Evolutionary conservation across 2,797 vertebrate species (phyloP).

Genomic region (Scolopax bukidnonensis): DNA sequence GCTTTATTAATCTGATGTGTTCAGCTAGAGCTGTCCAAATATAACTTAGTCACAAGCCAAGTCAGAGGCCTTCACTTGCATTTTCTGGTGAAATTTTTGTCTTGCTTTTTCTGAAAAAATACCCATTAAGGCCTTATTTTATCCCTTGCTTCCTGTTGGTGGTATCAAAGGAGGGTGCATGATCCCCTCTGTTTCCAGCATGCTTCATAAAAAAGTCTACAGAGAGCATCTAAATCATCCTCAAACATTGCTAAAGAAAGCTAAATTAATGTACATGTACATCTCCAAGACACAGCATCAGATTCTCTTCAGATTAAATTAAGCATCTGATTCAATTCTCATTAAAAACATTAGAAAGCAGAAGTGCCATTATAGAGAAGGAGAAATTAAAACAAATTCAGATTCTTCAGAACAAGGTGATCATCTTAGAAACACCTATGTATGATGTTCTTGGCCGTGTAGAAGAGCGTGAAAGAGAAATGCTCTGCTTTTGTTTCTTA

Average conservation of each 20-base stretch:
- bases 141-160: neutral
- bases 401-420: neutral
- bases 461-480: neutral
- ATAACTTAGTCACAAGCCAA: neutral
- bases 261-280: neutral
- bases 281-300: neutral
- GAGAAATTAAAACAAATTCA: neutral
- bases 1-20: neutral
- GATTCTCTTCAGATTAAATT: neutral
- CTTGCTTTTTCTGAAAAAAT: neutral
- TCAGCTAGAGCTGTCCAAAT: neutral
- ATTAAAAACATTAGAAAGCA: neutral
- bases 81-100: neutral
- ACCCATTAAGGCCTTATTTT: neutral
- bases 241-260: neutral
- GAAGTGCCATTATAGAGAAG: neutral
- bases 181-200: neutral
- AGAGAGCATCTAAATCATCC: neutral
- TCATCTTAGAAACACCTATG: neutral
- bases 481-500: neutral
- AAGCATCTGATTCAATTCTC: neutral
- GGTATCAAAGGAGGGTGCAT: neutral
- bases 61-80: neutral
- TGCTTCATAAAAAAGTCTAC: neutral
- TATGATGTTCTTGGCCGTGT: neutral